Evolutionary conservation across 2,797 vertebrate genomes (phyloP).

Genomic region (Neosilurus mollespiculum): DNA sequence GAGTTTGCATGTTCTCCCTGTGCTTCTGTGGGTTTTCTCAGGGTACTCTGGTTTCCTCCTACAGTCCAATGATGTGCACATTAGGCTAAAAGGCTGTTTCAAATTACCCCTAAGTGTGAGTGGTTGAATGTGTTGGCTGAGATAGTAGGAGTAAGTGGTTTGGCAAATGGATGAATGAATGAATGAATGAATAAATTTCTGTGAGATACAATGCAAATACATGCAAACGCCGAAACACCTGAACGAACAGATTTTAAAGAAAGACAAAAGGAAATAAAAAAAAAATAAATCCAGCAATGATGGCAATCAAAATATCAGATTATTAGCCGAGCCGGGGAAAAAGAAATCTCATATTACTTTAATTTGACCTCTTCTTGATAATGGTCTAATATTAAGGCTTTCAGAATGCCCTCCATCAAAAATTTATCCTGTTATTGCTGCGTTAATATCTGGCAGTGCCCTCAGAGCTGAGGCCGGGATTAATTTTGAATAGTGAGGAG

Average conservation of each 20-base stretch:
- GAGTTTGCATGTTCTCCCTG: too few relatives aligned
- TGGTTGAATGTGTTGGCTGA: too few relatives aligned
- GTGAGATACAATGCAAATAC: not conserved
- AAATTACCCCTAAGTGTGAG: too few relatives aligned
- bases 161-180: too few relatives aligned
- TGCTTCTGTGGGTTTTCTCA: too few relatives aligned
- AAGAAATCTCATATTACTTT: conserved; percentile 59
- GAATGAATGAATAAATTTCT: too few relatives aligned
- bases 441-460: conserved; percentile 72
- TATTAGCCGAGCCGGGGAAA: not conserved
- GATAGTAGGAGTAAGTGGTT: too few relatives aligned
- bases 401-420: conserved; percentile 73
- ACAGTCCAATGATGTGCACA: too few relatives aligned
- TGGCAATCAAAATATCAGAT: conserved; percentile 33
- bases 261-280: conserved; percentile 21
- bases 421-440: conserved; percentile 77
- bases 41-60: too few relatives aligned
- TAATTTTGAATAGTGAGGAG: conserved; percentile 69
- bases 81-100: too few relatives aligned
- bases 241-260: not conserved
- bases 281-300: conserved; percentile 23
- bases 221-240: not conserved
- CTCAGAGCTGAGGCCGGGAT: conserved; percentile 64
- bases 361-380: conserved; percentile 62
- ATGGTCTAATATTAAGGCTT: conserved; percentile 70